Evolutionary conservation across 2,113 vertebrate genomes (phyloP), one percentile per base, ranked within the genome.

Genomic region (Hipposideros armiger): DNA sequence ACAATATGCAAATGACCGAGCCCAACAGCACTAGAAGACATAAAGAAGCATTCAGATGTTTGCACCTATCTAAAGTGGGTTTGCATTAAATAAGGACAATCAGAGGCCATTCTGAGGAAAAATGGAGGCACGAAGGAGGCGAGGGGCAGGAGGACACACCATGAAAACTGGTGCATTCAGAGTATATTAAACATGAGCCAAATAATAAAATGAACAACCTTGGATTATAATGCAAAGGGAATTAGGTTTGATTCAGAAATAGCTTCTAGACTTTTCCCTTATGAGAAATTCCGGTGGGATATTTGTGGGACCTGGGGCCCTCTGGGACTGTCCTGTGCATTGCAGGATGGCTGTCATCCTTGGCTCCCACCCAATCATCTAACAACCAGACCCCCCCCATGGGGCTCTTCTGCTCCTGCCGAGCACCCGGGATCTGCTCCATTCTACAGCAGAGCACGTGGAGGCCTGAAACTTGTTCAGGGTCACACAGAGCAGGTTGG

Each of bases 231-330:
- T 88, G 50, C 30, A 85, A 81, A 82, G 19, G 30, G 30, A 94
- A 67, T 96, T 80, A 28, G 20, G 4, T 95, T 90, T 89, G 82
- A 91, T 52, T 95, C 76, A 14, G n/a, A 88, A 83, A 58, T 78
- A 87, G 1, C 14, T 85, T 81, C 76, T 81, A 64, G 54, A 45
- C 45, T 93, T 94, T 58, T 83, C 77, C n/a, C 28, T 19, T 56
- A 64, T 7, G 54, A 14, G 52, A 86, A 58, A 60, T 89, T 93
- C 62, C 50, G 69, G 62, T 77, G 40, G 67, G 26, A 19, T 32
- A 60, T 28, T 66, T 85, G 8, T 85, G 73, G 45, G 45, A 32
- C 30, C 56, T 47, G 42, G 54, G 32, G 28, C 26, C 20, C 69
- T 11, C 84, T n/a, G 62, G 47, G 54, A 70, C 50, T 16, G 5